A percentile compares a stretch with the other conserved stretches of the same genome.
Evolutionary conservation across 2,797 vertebrate species (phyloP).

Genomic region (Tachyglossus aculeatus): DNA sequence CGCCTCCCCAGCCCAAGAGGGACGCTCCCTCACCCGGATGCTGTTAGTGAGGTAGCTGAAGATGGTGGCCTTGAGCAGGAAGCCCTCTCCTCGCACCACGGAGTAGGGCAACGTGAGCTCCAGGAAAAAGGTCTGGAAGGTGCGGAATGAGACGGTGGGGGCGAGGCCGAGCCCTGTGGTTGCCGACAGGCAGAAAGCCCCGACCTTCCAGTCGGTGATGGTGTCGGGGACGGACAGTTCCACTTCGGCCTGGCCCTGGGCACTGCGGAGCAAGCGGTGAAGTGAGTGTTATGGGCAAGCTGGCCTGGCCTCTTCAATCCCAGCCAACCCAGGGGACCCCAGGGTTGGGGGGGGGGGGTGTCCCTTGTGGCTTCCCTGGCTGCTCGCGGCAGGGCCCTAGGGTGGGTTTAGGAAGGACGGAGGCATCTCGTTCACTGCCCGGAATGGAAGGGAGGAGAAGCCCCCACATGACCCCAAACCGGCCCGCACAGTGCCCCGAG

Average conservation of each 20-base stretch:
- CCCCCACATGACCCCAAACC: not conserved
- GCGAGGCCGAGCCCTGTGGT: conserved; percentile 79
- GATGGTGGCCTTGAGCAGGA: conserved; percentile 80
- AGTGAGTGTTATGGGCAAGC: not conserved
- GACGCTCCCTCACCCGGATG: conserved; percentile 75
- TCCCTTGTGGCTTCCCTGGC: not conserved
- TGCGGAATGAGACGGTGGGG: conserved; percentile 62
- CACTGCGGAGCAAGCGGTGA: conserved; percentile 27
- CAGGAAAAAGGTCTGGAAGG: conserved; percentile 85
- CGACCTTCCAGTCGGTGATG: conserved; percentile 66
- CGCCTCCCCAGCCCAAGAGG: not conserved
- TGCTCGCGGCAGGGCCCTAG: not conserved
- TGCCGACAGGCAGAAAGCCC: conserved; percentile 51
- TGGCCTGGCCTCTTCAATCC: not conserved
- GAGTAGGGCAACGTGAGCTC: conserved; percentile 84
- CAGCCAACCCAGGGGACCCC: not conserved
- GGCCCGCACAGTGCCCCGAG: not conserved
- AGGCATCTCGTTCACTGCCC: not conserved
- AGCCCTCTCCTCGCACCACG: conserved; percentile 81
- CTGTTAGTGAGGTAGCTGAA: conserved; percentile 85
- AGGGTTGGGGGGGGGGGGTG: not conserved
- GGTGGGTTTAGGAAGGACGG: not conserved
- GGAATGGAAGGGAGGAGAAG: not conserved
- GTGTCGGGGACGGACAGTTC: conserved; percentile 52
- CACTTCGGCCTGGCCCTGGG: conserved; percentile 8